A percentile compares a stretch with the other conserved stretches of the same genome.
Evolutionary conservation across 2,888 invertebrate genomes (phyloP).

Genomic region (Dinocampus coccinellae): DNA sequence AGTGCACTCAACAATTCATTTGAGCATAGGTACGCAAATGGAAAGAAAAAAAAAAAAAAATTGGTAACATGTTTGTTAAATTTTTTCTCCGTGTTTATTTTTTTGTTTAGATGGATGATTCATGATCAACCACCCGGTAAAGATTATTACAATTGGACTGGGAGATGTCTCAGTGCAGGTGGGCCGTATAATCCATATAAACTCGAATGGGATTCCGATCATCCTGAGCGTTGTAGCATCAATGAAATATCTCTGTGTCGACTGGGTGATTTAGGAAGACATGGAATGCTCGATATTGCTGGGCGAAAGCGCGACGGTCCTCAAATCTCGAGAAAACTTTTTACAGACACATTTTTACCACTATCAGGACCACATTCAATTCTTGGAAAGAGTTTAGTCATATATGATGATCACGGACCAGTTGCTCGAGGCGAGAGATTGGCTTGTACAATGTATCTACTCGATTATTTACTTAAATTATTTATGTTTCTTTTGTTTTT

Average conservation of each 20-base stretch:
- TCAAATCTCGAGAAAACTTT: constrained; percentile 79
- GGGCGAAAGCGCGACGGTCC: constrained; percentile 79
- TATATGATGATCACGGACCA: constrained; percentile 90
- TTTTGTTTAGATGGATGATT: constrained; percentile 80
- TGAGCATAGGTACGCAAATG: constrained; percentile 75
- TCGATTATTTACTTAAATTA: background rate
- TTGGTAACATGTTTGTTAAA: background rate
- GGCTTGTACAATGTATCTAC: constrained; percentile 84
- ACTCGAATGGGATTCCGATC: constrained; percentile 75
- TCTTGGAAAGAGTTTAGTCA: constrained; percentile 85
- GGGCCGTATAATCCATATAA: constrained; percentile 83
- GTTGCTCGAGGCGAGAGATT: constrained; percentile 89
- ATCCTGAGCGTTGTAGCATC: constrained; percentile 74
- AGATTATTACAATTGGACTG: constrained; percentile 93
- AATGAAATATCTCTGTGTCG: constrained; percentile 76
- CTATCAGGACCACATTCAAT: constrained; percentile 82
- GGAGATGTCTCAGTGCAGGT: constrained; percentile 85
- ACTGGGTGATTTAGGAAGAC: constrained; percentile 84
- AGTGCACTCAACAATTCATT: constrained; percentile 80
- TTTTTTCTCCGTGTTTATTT: constrained; percentile 2
- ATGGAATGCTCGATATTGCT: constrained; percentile 80
- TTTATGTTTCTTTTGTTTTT: background rate
- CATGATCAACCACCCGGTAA: constrained; percentile 83
- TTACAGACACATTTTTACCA: constrained; percentile 83
- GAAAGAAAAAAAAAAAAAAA: background rate